Base-by-base conservation (phyloP, 1,140 invertebrate species). In the Ptiloglossa arizonensis region DNA sequence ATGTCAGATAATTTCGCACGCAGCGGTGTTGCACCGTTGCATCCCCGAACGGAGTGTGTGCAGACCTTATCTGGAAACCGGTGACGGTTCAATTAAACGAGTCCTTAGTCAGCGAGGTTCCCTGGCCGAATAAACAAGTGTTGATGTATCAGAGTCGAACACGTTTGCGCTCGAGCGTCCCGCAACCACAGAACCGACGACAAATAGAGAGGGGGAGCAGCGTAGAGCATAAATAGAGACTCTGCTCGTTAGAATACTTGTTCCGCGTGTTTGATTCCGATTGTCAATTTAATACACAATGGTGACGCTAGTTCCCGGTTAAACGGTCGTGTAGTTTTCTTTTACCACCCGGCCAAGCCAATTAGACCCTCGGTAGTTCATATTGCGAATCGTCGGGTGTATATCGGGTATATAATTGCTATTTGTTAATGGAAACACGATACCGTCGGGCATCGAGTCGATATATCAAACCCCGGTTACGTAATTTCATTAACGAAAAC, bases 1-100 rank as follows among this genome's bases (percentile, higher is more conserved):
- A 59, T 80, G 80, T 80, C 64, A 67, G 71, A 82, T 84, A 70
- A 84, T 82, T 84, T 84, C 46, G 70, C 80, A 82, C 76, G 66
- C 59, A 84, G 59, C 41, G n/a, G 35, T 64, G 68, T 32, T 48
- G 6, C 24, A 35, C 69, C 29, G 69, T 79, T 81, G 76, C 68
- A 57, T 68, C 57, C 52, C 70, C 59, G 27, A 76, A 67, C 44
- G 32, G 67, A 71, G 48, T 59, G 63, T 67, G 67, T 19, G 38
- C 41, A 48, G 48, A 41, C 32, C 62, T 80, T 80, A 70, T 70
- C 79, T 68, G 35, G 38, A 46, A 80, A 71, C 67, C 9, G 44
- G 68, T 69, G 69, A 56, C 46, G 67, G 78, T 67, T 76, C 77
- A 77, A 83, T 83, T 80, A 77, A 72, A 71, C 73, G 46, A 77